Base-by-base conservation (phyloP, 2,888 invertebrate genomes). In the Tipula unca region DNA sequence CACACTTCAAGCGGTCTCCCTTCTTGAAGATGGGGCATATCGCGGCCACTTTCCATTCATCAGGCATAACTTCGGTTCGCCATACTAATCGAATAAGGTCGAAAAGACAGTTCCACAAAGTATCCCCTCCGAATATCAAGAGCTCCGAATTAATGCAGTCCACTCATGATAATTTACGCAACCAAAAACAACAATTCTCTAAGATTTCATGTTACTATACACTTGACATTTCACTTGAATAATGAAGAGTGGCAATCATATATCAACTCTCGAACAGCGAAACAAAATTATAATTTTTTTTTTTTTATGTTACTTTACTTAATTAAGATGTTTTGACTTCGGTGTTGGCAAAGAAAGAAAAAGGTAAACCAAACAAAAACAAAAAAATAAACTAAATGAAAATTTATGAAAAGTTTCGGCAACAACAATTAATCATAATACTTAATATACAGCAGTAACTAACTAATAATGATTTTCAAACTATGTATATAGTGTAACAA, bases 241-340 rank as follows among this genome's bases (percentile, higher is more conserved):
- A 69, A 69, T 69, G 69, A 69, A 25, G 69, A 69, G 69, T 69
- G 69, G 69, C 69, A 69, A 69, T 69, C 69, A 69, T 69, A 69
- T 69, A 69, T 69, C 69, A 69, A 69, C 25, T 69, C 3, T 69
- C 25, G 69, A 69, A 10, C 69, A 69, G 20, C 20, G 69, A 69
- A 54, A 54, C 69, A 69, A 25, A 25, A 20, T 25, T 69, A 13
- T n/a, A n/a, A n/a, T 25, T 54, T 69, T 69, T 32, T 32, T 4
- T 32, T 32, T 32, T 32, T 32, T 32, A 6, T 2, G 4, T 25
- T 25, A 69, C 69, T 20, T 48, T 48, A 1, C 20, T 69, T 13
- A 69, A 69, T 69, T 69, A 69, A 69, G 69, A 69, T 69, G 69
- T 69, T 69, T 69, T 69, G 69, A 25, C 69, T 69, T 69, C 25